Conservation (phyloP, 2,797 vertebrate species). For the Tiaroga cobitis region DNA sequence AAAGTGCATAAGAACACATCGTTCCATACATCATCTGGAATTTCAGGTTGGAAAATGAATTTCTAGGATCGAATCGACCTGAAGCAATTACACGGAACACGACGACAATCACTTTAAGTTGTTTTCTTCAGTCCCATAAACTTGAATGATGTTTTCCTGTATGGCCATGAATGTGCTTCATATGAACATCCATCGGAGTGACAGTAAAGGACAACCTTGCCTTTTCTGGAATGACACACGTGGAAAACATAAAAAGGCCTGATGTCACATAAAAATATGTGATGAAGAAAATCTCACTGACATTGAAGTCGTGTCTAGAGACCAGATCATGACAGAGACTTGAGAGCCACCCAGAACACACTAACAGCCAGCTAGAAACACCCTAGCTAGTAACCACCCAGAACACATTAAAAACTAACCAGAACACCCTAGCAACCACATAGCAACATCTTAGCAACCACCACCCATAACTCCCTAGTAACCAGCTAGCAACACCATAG, state of each 20-base stretch:
- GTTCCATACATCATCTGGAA: constrained; percentile 14
- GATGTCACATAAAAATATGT: constrained; percentile 1
- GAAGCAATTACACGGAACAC: constrained; percentile 4
- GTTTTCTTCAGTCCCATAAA: constrained; percentile 32
- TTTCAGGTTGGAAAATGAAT: background rate
- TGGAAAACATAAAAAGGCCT: background rate
- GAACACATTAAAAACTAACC: background rate
- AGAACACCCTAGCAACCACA: background rate
- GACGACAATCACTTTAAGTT: constrained; percentile 25
- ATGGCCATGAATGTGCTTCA: constrained; percentile 32
- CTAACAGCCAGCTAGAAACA: background rate
- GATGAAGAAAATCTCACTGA: background rate
- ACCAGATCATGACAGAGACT: background rate
- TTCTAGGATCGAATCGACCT: background rate
- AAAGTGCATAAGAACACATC: constrained; percentile 5
- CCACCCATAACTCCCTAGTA: background rate
- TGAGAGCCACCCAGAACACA: background rate
- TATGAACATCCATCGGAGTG: constrained; percentile 16
- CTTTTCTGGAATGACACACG: background rate
- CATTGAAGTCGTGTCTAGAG: background rate
- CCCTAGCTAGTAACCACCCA: background rate
- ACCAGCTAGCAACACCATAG: background rate
- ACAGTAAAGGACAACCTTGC: constrained; percentile 26
- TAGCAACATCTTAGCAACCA: no score
- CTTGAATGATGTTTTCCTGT: constrained; percentile 28